phyloP scores from a whole-genome alignment of 2,113 vertebrate species.

The Ornithorhynchus anatinus region DNA sequence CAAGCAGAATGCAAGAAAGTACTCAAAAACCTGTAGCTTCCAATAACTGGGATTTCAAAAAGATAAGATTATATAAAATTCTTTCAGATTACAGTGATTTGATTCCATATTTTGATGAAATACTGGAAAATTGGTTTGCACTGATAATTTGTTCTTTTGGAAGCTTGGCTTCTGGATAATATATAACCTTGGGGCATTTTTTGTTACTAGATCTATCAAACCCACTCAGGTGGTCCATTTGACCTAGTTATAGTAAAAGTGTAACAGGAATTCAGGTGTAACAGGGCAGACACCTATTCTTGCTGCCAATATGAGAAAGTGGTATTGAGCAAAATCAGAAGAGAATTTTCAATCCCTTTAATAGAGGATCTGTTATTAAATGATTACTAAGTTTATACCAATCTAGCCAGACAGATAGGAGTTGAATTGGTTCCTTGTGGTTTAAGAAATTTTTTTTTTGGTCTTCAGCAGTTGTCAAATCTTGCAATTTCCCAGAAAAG shows the following conservation, averaged over 20 bases:
- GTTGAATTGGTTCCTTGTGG: not conserved
- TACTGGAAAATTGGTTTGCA: conserved; percentile 10
- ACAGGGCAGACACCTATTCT: not conserved
- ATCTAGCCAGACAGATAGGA: not conserved
- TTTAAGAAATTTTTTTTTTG: not conserved
- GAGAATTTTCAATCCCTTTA: not conserved
- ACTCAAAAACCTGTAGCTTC: not conserved
- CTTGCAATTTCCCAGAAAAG: not conserved
- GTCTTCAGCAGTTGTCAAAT: not conserved
- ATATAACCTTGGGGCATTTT: not conserved
- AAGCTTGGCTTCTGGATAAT: conserved; percentile 4
- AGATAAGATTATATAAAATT: not conserved
- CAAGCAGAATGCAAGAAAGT: conserved; percentile 7
- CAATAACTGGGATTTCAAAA: not conserved
- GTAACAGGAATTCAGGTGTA: not conserved
- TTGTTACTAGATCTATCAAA: conserved; percentile 8
- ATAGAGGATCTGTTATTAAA: not conserved
- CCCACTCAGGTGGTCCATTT: not conserved
- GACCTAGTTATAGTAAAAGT: conserved; percentile 10
- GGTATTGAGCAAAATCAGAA: not conserved
- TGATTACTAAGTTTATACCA: not conserved
- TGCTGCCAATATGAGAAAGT: not conserved
- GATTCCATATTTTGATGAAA: conserved; percentile 14
- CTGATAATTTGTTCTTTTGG: not conserved
- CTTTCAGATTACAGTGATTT: not conserved